phyloP scores from a whole-genome alignment of 2,888 invertebrate genomes.

The Frankliniella fusca region DNA sequence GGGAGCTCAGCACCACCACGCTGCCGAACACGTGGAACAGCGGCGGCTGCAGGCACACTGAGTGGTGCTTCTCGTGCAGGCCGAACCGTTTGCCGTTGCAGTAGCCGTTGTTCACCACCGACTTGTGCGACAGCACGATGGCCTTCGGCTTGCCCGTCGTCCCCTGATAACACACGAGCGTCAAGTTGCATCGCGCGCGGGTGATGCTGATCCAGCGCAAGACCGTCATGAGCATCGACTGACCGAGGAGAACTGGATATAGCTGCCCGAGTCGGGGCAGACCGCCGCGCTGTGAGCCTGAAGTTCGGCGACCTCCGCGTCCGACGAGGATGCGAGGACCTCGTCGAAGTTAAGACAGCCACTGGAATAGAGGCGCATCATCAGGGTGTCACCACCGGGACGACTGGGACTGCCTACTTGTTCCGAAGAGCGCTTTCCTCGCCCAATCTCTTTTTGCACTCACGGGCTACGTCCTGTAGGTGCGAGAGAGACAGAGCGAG shows the following conservation, averaged over 20 bases:
- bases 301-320: background rate
- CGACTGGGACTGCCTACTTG: background rate
- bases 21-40: constrained; percentile 80
- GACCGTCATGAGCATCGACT: constrained; percentile 35
- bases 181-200: background rate
- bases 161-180: constrained; percentile 50
- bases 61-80: constrained; percentile 38
- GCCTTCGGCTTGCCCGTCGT: constrained; percentile 81
- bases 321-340: background rate
- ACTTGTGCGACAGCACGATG: constrained; percentile 64
- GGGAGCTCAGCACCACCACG: constrained; percentile 57
- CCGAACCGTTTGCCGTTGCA: constrained; percentile 34
- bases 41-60: constrained; percentile 60
- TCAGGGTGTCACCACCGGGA: background rate
- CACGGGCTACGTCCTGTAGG: no score
- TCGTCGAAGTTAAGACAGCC: background rate
- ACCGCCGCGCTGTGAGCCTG: constrained; percentile 53
- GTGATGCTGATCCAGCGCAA: no score
- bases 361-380: background rate
- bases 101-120: constrained; percentile 70
- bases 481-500: no score
- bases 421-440: no score
- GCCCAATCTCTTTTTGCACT: no score
- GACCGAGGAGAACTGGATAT: constrained; percentile 78
- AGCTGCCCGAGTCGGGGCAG: constrained; percentile 63